phyloP scores from a whole-genome alignment of 2,797 vertebrate genomes.

The Falco rusticolus region DNA sequence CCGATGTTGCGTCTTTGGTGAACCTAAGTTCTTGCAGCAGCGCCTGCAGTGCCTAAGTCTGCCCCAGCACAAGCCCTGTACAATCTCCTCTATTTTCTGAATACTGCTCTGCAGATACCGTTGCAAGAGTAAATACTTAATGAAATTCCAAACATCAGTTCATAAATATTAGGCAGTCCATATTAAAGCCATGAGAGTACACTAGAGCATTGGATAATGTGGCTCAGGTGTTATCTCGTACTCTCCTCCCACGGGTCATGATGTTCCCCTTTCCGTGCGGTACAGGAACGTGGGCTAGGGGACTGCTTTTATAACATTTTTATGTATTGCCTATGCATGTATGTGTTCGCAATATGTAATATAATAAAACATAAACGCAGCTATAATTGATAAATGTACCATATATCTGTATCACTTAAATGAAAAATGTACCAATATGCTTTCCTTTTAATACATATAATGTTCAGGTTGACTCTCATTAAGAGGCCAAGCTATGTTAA shows the following conservation, averaged over 20 bases:
- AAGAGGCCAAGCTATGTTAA: not conserved
- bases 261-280: not conserved
- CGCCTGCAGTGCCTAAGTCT: not conserved
- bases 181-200: not conserved
- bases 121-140: not conserved
- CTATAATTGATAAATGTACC: not conserved
- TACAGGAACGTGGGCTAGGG: not conserved
- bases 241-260: not conserved
- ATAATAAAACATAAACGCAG: rapidly evolving
- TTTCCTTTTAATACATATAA: not conserved
- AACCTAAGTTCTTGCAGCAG: not conserved
- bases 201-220: not conserved
- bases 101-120: not conserved
- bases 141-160: not conserved
- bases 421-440: not conserved
- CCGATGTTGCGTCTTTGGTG: not conserved
- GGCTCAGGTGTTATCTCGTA: not conserved
- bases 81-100: not conserved
- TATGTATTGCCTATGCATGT: rapidly evolving
- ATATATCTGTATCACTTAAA: not conserved
- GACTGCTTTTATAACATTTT: not conserved
- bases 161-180: not conserved
- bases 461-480: not conserved
- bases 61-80: not conserved
- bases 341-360: not conserved